These are phyloP conservation scores for Phrynosoma blainvillii DNA, from an alignment of 2,113 vertebrate species.

Conservation along the genomic window DNA sequence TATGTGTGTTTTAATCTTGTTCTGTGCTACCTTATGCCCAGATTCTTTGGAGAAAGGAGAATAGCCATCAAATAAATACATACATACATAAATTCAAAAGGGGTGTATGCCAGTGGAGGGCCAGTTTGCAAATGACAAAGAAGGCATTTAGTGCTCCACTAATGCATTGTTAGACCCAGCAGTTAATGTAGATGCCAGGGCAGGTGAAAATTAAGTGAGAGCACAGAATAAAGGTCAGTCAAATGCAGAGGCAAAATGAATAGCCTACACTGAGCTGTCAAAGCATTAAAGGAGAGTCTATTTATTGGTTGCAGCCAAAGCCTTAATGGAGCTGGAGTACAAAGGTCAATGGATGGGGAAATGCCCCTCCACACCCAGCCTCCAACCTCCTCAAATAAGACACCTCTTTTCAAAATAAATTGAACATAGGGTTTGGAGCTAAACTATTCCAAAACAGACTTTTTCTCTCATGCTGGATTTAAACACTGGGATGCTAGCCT, in stretches of 20 bases:
- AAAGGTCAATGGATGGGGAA: constrained; percentile 7
- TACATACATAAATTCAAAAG: too few relatives aligned
- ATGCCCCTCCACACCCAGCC: neutral
- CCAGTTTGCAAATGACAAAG: neutral
- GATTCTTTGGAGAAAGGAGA: too few relatives aligned
- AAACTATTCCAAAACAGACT: neutral
- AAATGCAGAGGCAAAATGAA: constrained; percentile 49
- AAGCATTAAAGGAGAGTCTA: constrained; percentile 19
- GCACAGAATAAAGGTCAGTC: constrained; percentile 42
- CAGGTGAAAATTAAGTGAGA: constrained; percentile 41
- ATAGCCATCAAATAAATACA: too few relatives aligned
- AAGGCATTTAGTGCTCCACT: constrained; percentile 46
- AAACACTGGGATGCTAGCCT: neutral
- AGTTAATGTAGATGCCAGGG: constrained; percentile 32
- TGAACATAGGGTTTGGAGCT: neutral
- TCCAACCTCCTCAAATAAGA: neutral
- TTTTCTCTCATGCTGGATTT: neutral
- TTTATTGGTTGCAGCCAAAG: constrained; percentile 14
- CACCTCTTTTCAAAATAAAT: neutral
- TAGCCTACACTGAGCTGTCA: constrained; percentile 30
- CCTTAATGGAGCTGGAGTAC: neutral
- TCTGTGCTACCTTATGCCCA: neutral
- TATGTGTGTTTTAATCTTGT: too few relatives aligned
- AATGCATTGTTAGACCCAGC: constrained; percentile 44
- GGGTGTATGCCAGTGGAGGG: neutral